Percentiles rank a stretch among this genome's conserved stretches.
phyloP scores from a whole-genome alignment of 2,797 vertebrate genomes.

The Clarias fuscus region DNA sequence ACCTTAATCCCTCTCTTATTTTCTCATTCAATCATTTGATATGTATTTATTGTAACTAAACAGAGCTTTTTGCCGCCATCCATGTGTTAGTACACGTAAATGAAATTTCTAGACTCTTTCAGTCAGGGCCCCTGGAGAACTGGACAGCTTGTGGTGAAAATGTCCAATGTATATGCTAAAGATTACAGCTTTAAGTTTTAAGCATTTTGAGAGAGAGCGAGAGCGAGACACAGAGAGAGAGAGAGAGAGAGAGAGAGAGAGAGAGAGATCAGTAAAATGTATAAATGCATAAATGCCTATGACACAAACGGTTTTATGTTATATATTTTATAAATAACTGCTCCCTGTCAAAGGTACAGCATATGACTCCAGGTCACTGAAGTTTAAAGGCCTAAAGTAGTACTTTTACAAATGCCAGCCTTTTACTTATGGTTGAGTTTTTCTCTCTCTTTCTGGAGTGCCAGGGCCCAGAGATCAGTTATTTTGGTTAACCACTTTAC shows the following conservation, averaged over 20 bases:
- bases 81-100: conserved; percentile 20
- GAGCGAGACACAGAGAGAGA: conserved; percentile 12
- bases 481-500: conserved; percentile 47
- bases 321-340: conserved; percentile 18
- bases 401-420: conserved; percentile 43
- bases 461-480: conserved; percentile 31
- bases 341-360: conserved; percentile 34
- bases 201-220: not conserved
- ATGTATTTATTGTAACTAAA: conserved; percentile 28
- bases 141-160: conserved; percentile 2
- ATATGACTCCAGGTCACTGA: conserved; percentile 40
- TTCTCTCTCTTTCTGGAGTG: conserved; percentile 14
- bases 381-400: conserved; percentile 44
- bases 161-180: conserved; percentile 5
- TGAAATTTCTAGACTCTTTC: conserved; percentile 23
- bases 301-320: conserved; percentile 35
- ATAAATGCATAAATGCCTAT: not conserved
- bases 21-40: conserved; percentile 3
- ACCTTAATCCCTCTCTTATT: conserved; percentile 14
- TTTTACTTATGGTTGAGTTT: conserved; percentile 34
- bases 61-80: not conserved
- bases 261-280: conserved; percentile 5
- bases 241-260: conserved; percentile 13
- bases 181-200: not conserved
- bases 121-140: conserved; percentile 5